Percentiles rank a stretch among this genome's conserved stretches.
Evolutionary conservation across 2,888 invertebrate genomes (phyloP).

Genomic region (Dryobotodes eremita): DNA sequence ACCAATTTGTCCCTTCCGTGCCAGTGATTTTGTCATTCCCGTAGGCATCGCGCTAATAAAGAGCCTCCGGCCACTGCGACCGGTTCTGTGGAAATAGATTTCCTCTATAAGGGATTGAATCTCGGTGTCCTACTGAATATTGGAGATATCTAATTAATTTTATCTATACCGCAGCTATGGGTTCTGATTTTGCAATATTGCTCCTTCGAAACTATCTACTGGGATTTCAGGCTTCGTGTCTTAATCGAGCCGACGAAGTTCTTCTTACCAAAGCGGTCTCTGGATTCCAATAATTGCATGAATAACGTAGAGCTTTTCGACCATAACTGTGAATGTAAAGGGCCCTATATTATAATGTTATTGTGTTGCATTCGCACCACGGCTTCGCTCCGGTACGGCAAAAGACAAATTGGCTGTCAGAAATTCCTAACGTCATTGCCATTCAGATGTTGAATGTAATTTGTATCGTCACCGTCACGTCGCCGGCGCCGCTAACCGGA

Average conservation of each 20-base stretch:
- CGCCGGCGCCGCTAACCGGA: constrained; percentile 60
- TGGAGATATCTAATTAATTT: constrained; percentile 72
- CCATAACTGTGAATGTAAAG: constrained; percentile 52
- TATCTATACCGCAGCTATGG: constrained; percentile 66
- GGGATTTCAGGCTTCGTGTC: constrained; percentile 56
- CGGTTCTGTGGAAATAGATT: constrained; percentile 75
- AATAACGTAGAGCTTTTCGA: constrained; percentile 39
- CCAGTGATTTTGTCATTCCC: constrained; percentile 82
- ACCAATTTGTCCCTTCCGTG: constrained; percentile 87
- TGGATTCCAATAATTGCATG: constrained; percentile 45
- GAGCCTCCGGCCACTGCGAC: constrained; percentile 69
- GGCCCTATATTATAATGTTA: constrained; percentile 63
- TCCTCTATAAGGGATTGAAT: constrained; percentile 69
- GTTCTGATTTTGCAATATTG: constrained; percentile 66
- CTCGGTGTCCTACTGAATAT: constrained; percentile 69
- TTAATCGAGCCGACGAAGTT: constrained; percentile 58
- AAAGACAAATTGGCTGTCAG: constrained; percentile 78
- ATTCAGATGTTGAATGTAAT: constrained; percentile 79
- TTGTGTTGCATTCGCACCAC: constrained; percentile 66
- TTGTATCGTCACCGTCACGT: constrained; percentile 75
- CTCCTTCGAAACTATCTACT: constrained; percentile 64
- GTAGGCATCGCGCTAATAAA: constrained; percentile 77
- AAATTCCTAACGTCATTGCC: constrained; percentile 77
- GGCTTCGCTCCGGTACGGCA: constrained; percentile 60
- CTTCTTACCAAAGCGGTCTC: constrained; percentile 31